phyloP scores from a whole-genome alignment of 64 coral and sea anemone genomes.

The Exaiptasia diaphana region DNA sequence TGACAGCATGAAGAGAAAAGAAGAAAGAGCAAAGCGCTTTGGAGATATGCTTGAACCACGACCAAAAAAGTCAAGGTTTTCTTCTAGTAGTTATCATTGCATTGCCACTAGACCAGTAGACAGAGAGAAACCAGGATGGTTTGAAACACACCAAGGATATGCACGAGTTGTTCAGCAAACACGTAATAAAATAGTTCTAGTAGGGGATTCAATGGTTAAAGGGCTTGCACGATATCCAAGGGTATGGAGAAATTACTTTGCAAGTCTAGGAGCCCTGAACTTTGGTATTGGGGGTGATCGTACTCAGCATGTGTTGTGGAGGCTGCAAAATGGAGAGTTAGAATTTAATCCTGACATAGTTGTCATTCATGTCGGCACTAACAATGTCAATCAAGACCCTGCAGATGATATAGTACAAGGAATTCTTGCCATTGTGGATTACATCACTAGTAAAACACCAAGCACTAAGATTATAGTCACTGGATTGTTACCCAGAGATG shows the following conservation, averaged over 20 bases:
- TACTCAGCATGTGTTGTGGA: conserved; percentile 95
- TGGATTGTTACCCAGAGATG: conserved; percentile 86
- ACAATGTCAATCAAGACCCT: conserved; percentile 84
- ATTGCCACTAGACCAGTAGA: conserved; percentile 47
- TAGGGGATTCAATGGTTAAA: conserved; percentile 94
- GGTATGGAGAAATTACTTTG: conserved; percentile 91
- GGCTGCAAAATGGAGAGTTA: conserved; percentile 83
- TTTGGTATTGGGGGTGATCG: conserved; percentile 94
- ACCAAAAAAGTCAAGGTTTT: background rate
- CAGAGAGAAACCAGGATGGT: conserved; percentile 71
- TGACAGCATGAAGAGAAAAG: background rate
- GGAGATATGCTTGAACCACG: background rate
- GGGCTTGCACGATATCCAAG: conserved; percentile 82
- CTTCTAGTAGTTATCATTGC: background rate
- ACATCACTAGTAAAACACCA: conserved; percentile 63
- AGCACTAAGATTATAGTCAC: conserved; percentile 58
- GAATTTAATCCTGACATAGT: conserved; percentile 75
- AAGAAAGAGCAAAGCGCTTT: background rate
- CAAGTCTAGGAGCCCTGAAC: conserved; percentile 56
- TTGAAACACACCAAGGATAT: conserved; percentile 51
- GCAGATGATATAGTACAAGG: conserved; percentile 78
- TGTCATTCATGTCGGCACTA: conserved; percentile 88
- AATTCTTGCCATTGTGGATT: conserved; percentile 81
- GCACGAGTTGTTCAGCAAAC: conserved; percentile 13
- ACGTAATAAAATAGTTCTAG: conserved; percentile 53